Evolutionary conservation across 37 sponge, comb jelly and placozoan genomes (phyloP).

Genomic region (Ianthella basta): DNA sequence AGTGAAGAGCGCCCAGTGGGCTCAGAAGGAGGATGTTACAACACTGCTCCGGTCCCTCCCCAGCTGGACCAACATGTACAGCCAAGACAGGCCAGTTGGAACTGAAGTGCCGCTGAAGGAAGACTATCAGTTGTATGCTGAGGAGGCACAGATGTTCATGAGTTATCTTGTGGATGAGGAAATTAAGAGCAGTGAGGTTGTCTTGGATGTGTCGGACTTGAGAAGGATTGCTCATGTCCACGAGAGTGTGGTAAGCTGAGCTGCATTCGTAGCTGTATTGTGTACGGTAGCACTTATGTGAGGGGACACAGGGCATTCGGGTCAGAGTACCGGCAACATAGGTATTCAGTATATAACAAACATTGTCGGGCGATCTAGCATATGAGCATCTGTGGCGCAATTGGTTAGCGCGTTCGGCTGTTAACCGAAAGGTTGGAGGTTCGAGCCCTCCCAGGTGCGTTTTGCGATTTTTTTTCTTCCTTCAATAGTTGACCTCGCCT

Average conservation of each 20-base stretch:
- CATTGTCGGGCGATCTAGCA: background rate
- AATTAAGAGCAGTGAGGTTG: conserved; percentile 19
- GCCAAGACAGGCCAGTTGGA: background rate
- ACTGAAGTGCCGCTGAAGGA: background rate
- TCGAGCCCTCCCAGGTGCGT: conserved; percentile 24
- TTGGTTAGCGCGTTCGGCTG: conserved; percentile 27
- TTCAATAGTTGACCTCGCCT: no score
- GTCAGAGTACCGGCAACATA: background rate
- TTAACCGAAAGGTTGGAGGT: conserved; percentile 28
- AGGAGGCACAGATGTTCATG: conserved; percentile 43
- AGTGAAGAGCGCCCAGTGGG: conserved; percentile 69
- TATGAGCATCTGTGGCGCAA: conserved; percentile 19
- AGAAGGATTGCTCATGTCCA: conserved; percentile 66
- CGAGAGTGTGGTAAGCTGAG: conserved; percentile 75
- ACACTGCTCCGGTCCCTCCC: conserved; percentile 40
- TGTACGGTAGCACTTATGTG: background rate
- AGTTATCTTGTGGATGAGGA: conserved; percentile 26
- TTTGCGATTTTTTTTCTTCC: background rate
- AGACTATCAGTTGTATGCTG: background rate
- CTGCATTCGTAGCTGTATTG: background rate
- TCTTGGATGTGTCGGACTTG: conserved; percentile 50
- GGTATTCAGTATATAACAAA: background rate
- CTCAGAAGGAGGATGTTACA: conserved; percentile 58
- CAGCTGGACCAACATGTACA: background rate
- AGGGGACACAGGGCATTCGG: background rate